Conservation (phyloP, 2,113 vertebrate species). For the Syngnathus scovelli region DNA sequence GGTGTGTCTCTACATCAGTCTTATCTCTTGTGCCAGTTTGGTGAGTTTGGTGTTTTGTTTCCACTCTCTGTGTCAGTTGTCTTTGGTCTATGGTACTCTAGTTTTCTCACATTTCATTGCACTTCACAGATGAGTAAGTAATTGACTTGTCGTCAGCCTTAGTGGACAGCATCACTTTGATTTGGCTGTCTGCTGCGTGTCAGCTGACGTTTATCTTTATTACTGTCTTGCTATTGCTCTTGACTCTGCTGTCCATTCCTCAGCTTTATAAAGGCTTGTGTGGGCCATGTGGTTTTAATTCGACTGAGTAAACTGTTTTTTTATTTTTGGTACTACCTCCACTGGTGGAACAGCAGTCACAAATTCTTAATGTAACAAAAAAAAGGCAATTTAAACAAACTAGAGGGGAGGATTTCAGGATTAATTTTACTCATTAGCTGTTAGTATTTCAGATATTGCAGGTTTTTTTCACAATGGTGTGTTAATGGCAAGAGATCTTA, state of each 20-base stretch:
- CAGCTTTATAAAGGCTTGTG: not conserved
- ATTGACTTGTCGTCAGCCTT: slow-evolving; percentile 44
- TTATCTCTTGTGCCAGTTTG: too few relatives aligned
- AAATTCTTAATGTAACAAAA: not conserved
- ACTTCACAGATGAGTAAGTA: slow-evolving; percentile 48
- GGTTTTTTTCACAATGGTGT: too few relatives aligned
- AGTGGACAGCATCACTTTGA: slow-evolving; percentile 46
- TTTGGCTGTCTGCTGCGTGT: slow-evolving; percentile 39
- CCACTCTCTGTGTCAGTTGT: too few relatives aligned
- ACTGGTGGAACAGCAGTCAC: not conserved
- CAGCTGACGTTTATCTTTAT: slow-evolving; percentile 48
- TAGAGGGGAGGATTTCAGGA: too few relatives aligned
- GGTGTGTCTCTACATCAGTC: too few relatives aligned
- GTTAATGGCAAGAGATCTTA: too few relatives aligned
- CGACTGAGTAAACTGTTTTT: not conserved
- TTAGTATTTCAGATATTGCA: too few relatives aligned
- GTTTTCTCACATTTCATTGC: slow-evolving; percentile 30
- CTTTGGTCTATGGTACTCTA: too few relatives aligned
- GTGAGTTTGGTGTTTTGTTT: too few relatives aligned
- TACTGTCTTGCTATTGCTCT: slow-evolving; percentile 9
- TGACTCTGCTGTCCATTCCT: slow-evolving; percentile 7
- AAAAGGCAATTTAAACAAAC: not conserved
- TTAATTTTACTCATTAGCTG: too few relatives aligned
- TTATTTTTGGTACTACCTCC: not conserved
- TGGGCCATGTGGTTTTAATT: not conserved